Base-by-base conservation (phyloP, 1,140 invertebrate genomes). In the Acromyrmex echinatior region DNA sequence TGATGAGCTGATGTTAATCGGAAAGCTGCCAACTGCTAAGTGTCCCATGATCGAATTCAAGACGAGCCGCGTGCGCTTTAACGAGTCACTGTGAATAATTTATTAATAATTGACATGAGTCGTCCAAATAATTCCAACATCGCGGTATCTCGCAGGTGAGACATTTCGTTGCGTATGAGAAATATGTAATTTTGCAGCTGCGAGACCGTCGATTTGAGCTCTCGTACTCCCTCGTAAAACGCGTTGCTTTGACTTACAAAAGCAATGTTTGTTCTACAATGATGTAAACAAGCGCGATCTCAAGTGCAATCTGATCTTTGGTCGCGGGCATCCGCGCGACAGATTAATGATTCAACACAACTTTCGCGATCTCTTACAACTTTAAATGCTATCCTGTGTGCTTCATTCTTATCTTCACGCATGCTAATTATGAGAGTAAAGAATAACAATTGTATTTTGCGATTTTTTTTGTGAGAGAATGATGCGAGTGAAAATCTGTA, bases 91-190 rank as follows among this genome's bases (percentile, higher is more conserved):
- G 94, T 92, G 92, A 93, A 93, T 93, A 92, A 92, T 94, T 93
- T 92, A 92, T 94, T 93, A 88, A 94, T 92, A 88, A 91, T 90
- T 88, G 90, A n/a, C 1, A 28, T 21, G 28, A 73, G 39, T 49
- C 71, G 94, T 91, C 92, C 85, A 87, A 90, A 92, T 91, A 88
- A 90, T 18, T 45, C 56, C 93, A 92, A 93, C 90, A 95, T 95
- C 94, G 94, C 94, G 94, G 94, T 94, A 95, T 95, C 95, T 88
- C 94, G 95, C 92, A 95, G 95, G 95, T 95, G 91, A 95, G 94
- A 92, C 84, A 89, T 91, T 92, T 93, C 87, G 45, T 18, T 16
- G 39, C 45, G 16, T 9, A 5, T 16, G 62, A 35, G 31, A 45
- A 7, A 51, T 28, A 5, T 12, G 5, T 14, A 51, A 51, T 31